Percentiles rank a stretch among this genome's conserved stretches.
phyloP scores from a whole-genome alignment of 2,888 invertebrate species.

The Melinaea menophilus region DNA sequence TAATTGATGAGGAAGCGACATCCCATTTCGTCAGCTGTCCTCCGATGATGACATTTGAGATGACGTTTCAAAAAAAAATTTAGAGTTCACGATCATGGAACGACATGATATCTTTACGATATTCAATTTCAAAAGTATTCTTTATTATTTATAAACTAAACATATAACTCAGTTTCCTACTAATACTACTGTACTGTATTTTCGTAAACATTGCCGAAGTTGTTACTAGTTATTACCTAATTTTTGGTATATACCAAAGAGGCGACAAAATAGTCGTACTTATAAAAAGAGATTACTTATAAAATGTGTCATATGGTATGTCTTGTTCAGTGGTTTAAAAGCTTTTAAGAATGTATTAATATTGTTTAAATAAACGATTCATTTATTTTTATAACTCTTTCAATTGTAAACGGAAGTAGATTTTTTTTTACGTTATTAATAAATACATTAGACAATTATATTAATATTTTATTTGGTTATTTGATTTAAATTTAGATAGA shows the following conservation, averaged over 20 bases:
- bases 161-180: no score
- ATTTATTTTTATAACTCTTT: constrained; percentile 23
- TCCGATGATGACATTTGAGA: constrained; percentile 48
- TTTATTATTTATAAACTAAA: background rate
- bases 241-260: background rate
- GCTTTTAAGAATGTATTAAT: constrained; percentile 36
- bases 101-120: constrained; percentile 16
- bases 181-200: no score
- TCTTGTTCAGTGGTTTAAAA: constrained; percentile 34
- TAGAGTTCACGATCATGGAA: constrained; percentile 24
- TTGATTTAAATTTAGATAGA: no score
- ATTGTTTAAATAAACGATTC: constrained; percentile 27
- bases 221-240: no score
- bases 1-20: constrained; percentile 58
- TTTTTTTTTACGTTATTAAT: background rate
- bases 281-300: constrained; percentile 18
- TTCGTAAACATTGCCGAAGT: no score
- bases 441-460: no score
- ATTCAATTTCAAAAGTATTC: background rate
- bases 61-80: constrained; percentile 37
- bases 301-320: constrained; percentile 39
- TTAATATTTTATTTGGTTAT: no score
- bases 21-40: constrained; percentile 55
- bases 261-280: constrained; percentile 11
- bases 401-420: constrained; percentile 13